A percentile compares a stretch with the other conserved stretches of the same genome.
phyloP scores from a whole-genome alignment of 2,888 invertebrate genomes.

The Beris chalybata region DNA sequence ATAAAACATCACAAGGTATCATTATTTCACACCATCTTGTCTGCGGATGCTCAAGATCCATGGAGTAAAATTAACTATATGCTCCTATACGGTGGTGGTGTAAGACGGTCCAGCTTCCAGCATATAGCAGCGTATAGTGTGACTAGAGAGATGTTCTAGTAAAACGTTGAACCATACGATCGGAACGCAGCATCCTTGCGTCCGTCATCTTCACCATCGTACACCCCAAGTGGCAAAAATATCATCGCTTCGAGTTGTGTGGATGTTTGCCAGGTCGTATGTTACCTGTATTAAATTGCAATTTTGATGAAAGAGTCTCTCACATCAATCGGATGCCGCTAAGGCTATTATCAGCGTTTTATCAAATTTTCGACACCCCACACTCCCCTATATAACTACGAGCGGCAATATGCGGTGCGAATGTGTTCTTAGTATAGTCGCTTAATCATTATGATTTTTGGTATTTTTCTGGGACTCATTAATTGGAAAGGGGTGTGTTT shows the following conservation, averaged over 20 bases:
- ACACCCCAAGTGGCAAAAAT: constrained; percentile 12
- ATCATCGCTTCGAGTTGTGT: constrained; percentile 15
- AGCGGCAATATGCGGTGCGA: constrained; percentile 11
- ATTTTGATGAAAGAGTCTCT: constrained; percentile 31
- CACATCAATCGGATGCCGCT: constrained; percentile 32
- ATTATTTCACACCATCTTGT: constrained; percentile 49
- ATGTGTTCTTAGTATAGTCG: too few relatives aligned
- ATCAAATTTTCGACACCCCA: constrained; percentile 39
- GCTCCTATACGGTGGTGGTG: too few relatives aligned
- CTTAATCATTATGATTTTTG: too few relatives aligned
- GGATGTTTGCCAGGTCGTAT: constrained; percentile 26
- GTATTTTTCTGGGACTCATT: too few relatives aligned
- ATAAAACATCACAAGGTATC: constrained; percentile 44
- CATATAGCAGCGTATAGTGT: neutral
- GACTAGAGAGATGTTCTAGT: constrained; percentile 4
- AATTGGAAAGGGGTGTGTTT: too few relatives aligned
- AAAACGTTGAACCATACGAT: too few relatives aligned
- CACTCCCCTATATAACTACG: neutral
- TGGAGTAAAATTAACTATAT: constrained; percentile 14
- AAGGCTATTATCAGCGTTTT: constrained; percentile 37
- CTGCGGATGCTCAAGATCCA: constrained; percentile 25
- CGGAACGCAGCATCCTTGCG: neutral
- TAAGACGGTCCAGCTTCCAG: neutral
- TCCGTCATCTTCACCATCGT: neutral
- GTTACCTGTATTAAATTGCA: constrained; percentile 26